Conservation (phyloP, 2,888 invertebrate genomes). For the Aelia acuminata region DNA sequence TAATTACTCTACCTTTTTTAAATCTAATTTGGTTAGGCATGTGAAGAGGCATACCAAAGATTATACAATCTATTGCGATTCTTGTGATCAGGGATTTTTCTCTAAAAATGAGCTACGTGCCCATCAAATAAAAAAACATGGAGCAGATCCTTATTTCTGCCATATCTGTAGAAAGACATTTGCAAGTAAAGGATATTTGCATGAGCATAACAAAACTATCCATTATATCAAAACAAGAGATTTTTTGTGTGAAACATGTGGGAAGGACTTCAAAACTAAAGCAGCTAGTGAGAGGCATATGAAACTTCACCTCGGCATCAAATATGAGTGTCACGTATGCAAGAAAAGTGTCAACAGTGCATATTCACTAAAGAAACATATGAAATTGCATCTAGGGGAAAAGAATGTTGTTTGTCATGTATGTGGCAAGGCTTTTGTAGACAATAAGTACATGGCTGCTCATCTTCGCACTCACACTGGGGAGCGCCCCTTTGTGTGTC, state of each 20-base stretch:
- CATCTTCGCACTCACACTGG: constrained; percentile 72
- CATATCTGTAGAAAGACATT: constrained; percentile 69
- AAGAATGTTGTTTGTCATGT: constrained; percentile 72
- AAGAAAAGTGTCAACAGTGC: constrained; percentile 73
- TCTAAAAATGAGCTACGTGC: constrained; percentile 71
- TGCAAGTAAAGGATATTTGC: constrained; percentile 69
- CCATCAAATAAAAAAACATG: constrained; percentile 73
- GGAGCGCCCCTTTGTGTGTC: constrained; percentile 72
- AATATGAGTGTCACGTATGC: constrained; percentile 74
- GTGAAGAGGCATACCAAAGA: constrained; percentile 74
- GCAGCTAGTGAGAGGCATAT: constrained; percentile 69
- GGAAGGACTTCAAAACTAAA: constrained; percentile 69
- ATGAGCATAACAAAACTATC: constrained; percentile 67
- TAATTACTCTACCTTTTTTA: constrained; percentile 70
- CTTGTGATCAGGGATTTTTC: constrained; percentile 69
- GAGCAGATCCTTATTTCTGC: constrained; percentile 67
- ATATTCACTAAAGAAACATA: constrained; percentile 73
- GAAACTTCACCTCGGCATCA: constrained; percentile 71
- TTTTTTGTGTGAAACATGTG: constrained; percentile 72
- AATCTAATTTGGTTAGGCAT: constrained; percentile 72
- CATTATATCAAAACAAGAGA: constrained; percentile 59
- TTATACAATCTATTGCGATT: constrained; percentile 69
- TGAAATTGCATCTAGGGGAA: constrained; percentile 73
- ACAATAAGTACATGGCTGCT: constrained; percentile 70
- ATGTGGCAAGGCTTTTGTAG: constrained; percentile 72